phyloP scores from a whole-genome alignment of 2,888 invertebrate species.

The Encarsia formosa region DNA sequence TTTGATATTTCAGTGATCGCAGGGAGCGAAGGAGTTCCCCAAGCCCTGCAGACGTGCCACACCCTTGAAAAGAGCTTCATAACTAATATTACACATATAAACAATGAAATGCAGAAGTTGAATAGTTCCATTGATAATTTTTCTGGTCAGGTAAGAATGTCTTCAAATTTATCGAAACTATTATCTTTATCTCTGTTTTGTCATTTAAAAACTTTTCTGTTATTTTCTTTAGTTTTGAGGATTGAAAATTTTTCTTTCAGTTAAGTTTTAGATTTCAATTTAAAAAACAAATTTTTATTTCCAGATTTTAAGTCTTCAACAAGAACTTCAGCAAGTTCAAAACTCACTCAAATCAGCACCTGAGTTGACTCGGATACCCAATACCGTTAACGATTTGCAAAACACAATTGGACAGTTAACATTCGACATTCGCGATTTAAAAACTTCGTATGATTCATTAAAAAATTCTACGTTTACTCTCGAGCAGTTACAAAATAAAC shows the following conservation, averaged over 20 bases:
- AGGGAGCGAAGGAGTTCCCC: conserved; percentile 66
- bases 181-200: no score
- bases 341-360: conserved; percentile 59
- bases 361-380: conserved; percentile 59
- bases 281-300: background rate
- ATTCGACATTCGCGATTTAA: conserved; percentile 56
- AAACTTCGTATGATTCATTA: conserved; percentile 43
- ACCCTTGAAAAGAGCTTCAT: conserved; percentile 64
- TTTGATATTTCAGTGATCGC: conserved; percentile 53
- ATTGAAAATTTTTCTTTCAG: background rate
- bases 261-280: no score
- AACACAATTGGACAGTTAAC: conserved; percentile 58
- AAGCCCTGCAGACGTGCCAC: conserved; percentile 69
- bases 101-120: conserved; percentile 57
- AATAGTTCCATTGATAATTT: conserved; percentile 57
- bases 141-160: conserved; percentile 53
- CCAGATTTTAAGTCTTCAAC: conserved; percentile 51
- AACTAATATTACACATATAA: conserved; percentile 64
- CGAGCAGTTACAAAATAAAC: conserved; percentile 29
- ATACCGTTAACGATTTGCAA: conserved; percentile 56
- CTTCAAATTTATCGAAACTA: no score
- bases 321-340: conserved; percentile 56
- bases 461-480: conserved; percentile 43
- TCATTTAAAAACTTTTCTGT: no score
- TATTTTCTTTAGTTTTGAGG: background rate